Evolutionary conservation across 2,888 invertebrate genomes (phyloP).

Genomic region (Morinoia aosen): DNA sequence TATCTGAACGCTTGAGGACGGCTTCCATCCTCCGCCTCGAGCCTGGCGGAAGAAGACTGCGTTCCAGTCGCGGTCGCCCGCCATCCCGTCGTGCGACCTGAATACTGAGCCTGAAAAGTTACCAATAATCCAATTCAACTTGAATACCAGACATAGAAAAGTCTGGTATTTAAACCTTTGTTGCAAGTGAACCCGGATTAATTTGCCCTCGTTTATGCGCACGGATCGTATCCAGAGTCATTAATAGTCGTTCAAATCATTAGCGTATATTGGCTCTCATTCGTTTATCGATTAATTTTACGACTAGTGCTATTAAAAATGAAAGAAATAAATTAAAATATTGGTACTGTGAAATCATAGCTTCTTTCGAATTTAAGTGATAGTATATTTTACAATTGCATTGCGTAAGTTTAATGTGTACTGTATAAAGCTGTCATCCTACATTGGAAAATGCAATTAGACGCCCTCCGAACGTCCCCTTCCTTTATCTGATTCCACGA

Average conservation of each 20-base stretch:
- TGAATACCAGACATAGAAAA: neutral
- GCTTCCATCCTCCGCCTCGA: neutral
- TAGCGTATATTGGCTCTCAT: too few species aligned
- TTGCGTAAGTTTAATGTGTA: neutral
- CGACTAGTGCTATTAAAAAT: too few species aligned
- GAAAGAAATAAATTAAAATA: neutral
- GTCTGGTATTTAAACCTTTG: neutral
- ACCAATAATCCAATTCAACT: neutral
- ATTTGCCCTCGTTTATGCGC: neutral
- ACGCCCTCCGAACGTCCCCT: neutral
- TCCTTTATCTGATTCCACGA: too few species aligned
- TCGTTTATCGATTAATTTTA: too few species aligned
- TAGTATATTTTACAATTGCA: neutral
- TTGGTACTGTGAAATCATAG: neutral
- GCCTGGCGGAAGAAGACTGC: neutral
- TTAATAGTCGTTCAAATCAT: neutral
- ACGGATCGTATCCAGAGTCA: neutral
- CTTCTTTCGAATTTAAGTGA: neutral
- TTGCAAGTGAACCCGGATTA: neutral
- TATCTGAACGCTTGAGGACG: constrained; percentile 56
- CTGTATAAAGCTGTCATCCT: neutral
- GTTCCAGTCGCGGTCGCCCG: neutral
- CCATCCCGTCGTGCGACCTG: neutral
- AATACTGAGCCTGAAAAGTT: neutral
- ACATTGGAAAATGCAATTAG: neutral